Evolutionary conservation across 2,113 vertebrate species (phyloP).

Genomic region (Cervus canadensis): DNA sequence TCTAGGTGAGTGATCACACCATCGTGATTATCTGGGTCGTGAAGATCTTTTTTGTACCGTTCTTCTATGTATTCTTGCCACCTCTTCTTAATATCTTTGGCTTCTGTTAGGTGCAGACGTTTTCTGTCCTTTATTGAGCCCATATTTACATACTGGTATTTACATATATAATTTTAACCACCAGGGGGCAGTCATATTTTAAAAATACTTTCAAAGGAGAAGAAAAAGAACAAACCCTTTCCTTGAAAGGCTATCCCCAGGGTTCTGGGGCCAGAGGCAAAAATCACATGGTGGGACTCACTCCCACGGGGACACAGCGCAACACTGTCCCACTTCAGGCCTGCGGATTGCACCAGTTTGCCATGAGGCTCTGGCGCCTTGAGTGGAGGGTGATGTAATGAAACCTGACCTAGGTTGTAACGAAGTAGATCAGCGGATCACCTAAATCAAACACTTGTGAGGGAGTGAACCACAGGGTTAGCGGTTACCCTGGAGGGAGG

Average conservation of each 20-base stretch:
- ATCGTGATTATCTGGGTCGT: neutral
- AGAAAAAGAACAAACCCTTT: neutral
- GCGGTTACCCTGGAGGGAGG: neutral
- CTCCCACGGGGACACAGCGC: neutral
- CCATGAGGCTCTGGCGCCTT: neutral
- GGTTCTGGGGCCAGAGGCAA: neutral
- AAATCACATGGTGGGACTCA: neutral
- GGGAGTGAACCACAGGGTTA: neutral
- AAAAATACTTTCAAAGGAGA: neutral
- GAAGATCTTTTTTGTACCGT: neutral
- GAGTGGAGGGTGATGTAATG: neutral
- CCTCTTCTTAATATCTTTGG: neutral
- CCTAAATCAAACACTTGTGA: neutral
- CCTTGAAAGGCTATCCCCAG: neutral
- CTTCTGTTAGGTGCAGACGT: neutral
- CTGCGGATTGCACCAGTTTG: neutral
- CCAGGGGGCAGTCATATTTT: slow-evolving; percentile 58
- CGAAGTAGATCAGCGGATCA: neutral
- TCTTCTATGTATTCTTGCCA: neutral
- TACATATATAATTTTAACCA: slow-evolving; percentile 33
- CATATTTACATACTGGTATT: neutral
- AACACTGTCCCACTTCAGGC: neutral
- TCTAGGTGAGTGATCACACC: neutral
- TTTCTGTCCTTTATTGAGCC: neutral
- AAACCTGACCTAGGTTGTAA: neutral